Evolutionary conservation across 37 sponge, comb jelly and placozoan species (phyloP).

Genomic region (Ephydatia muelleri): DNA sequence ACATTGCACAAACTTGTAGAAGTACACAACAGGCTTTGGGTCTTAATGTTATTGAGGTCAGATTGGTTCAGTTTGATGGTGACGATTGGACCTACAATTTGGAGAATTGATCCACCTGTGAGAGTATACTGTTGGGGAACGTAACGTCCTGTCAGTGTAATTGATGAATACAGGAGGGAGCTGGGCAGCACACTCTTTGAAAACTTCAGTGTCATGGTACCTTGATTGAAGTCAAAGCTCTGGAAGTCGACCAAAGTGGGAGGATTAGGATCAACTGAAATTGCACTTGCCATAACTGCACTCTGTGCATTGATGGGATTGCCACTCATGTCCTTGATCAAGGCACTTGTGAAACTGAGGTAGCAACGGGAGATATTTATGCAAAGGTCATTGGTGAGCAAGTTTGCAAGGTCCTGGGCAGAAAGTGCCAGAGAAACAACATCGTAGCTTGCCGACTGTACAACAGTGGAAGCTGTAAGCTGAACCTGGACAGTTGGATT

Average conservation of each 20-base stretch:
- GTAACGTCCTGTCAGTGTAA: conserved; percentile 9
- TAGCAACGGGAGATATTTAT: conserved; percentile 58
- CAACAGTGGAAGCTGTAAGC: conserved; percentile 44
- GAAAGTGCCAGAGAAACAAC: conserved; percentile 36
- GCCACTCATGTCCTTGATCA: conserved; percentile 71
- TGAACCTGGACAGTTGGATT: conserved; percentile 43
- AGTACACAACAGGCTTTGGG: conserved; percentile 44
- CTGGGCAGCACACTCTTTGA: conserved; percentile 48
- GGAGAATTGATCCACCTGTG: conserved; percentile 48
- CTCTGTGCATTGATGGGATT: conserved; percentile 53
- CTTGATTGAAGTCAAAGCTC: conserved; percentile 68
- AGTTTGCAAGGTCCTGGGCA: conserved; percentile 27
- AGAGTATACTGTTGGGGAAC: conserved; percentile 21
- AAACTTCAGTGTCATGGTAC: conserved; percentile 61
- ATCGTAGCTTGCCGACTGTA: conserved; percentile 27
- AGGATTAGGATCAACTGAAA: conserved; percentile 70
- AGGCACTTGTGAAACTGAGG: conserved; percentile 41
- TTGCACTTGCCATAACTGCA: conserved; percentile 34
- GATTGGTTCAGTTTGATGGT: conserved; percentile 42
- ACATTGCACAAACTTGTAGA: conserved; percentile 39
- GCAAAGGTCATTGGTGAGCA: conserved; percentile 54
- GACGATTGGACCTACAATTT: conserved; percentile 40
- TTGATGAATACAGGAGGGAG: conserved; percentile 27
- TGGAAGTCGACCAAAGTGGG: conserved; percentile 55
- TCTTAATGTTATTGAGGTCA: conserved; percentile 78